A percentile compares a stretch with the other conserved stretches of the same genome.
phyloP scores from a whole-genome alignment of 2,113 vertebrate genomes.

The Parus major region DNA sequence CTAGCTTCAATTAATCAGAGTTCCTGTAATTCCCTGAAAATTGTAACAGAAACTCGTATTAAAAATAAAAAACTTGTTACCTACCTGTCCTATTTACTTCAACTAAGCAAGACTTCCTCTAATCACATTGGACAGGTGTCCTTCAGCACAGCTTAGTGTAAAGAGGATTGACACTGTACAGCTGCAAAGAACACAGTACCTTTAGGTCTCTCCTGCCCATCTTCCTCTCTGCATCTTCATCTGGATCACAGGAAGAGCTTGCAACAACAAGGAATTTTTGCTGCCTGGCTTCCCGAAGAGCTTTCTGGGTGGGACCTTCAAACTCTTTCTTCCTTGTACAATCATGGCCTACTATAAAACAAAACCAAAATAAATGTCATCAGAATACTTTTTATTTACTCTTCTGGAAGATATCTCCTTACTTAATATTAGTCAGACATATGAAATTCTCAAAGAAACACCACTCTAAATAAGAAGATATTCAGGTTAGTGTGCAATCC shows the following conservation, averaged over 20 bases:
- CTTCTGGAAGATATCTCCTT: neutral
- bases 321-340: neutral
- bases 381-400: neutral
- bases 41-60: neutral
- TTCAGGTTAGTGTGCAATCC: neutral
- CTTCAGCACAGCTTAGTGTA: neutral
- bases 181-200: constrained; percentile 41
- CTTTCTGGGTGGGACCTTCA: constrained; percentile 62
- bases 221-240: constrained; percentile 29
- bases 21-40: neutral
- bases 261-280: neutral
- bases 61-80: neutral
- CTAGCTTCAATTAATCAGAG: neutral
- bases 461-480: neutral
- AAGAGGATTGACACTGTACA: neutral
- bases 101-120: neutral
- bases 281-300: constrained; percentile 62
- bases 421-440: neutral
- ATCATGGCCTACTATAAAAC: constrained; percentile 1
- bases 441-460: neutral
- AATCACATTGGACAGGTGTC: neutral
- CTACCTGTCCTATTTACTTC: neutral
- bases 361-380: neutral
- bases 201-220: constrained; percentile 13
- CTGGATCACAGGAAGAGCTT: neutral